Evolutionary conservation across 2,797 vertebrate species (phyloP), one percentile per base, ranked within the genome.

Genomic region (Ctenopoma kingsleyae): DNA sequence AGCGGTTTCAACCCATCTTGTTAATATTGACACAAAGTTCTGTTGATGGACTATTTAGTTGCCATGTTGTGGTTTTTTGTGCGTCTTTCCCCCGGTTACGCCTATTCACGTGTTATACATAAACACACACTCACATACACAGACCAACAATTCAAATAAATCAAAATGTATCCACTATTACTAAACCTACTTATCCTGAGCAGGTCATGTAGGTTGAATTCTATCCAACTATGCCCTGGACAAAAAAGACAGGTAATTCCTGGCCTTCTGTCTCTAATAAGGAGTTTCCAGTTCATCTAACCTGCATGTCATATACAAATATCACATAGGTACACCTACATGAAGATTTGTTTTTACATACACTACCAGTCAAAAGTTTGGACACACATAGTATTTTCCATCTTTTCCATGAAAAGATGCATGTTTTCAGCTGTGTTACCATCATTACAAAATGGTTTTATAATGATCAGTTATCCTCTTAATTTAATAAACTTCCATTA

Each of bases 21-120:
- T 87, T 88, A 83, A 88, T 83, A 80, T 67, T 83, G 78, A 88
- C 83, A 87, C 79, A 86, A 82, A 79, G 69, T 32, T 32, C 30
- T 75, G 68, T 53, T 62, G 57, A 56, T 66, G 57, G 66, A 74
- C 36, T 1, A 6, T 43, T 77, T 71, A 80, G 59, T 70, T 71
- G 60, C 43, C 32, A 20, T 47, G 36, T 44, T 70, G 9, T 49
- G 27, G 17, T 70, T 70, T 53, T 59, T 12, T 17, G 3, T 55
- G 9, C 54, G 49, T 40, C 8, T 46, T 20, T 53, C 30, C 7
- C n/a, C 30, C 13, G 9, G 11, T 62, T 62, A n/a, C 44, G 2
- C 17, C 38, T 27, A 11, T 71, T 56, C 16, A 53, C 49, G 63
- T 36, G 27, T 7, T 32, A 70, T 41, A 66, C 27, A 68, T 40